Evolutionary conservation across 2,113 vertebrate genomes (phyloP).

Genomic region (Otis tarda): DNA sequence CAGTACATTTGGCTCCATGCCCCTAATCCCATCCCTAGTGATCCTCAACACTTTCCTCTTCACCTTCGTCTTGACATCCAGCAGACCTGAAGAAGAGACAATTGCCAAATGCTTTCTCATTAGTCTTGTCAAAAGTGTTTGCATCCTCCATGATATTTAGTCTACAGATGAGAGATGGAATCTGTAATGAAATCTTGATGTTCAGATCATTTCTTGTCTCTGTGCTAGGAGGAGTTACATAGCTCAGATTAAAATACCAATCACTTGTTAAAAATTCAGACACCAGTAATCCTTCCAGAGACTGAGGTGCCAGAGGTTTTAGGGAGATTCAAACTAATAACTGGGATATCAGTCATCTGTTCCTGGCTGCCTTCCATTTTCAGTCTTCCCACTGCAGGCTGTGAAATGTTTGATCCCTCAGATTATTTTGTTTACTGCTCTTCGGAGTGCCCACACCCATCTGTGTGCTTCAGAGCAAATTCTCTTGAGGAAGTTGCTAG

Average conservation of each 20-base stretch:
- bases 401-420: not conserved
- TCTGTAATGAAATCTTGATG: not conserved
- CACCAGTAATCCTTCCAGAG: not conserved
- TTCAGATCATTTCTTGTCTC: not conserved
- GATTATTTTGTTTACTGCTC: not conserved
- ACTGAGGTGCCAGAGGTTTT: not conserved
- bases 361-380: not conserved
- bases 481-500: not conserved
- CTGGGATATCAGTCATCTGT: not conserved
- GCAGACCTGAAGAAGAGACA: not conserved
- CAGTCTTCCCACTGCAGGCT: not conserved
- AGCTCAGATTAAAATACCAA: not conserved
- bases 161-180: not conserved
- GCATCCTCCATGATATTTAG: not conserved
- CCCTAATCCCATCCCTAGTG: not conserved
- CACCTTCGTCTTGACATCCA: not conserved
- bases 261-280: not conserved
- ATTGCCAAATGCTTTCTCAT: not conserved
- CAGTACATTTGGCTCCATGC: not conserved
- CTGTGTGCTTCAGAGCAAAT: not conserved
- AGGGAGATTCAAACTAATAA: not conserved
- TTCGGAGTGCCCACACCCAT: not conserved
- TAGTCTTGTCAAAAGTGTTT: not conserved
- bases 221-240: not conserved
- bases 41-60: not conserved